Evolutionary conservation across 2,113 vertebrate genomes (phyloP), one percentile per base, ranked within the genome.

Genomic region (Lasiurus cinereus): DNA sequence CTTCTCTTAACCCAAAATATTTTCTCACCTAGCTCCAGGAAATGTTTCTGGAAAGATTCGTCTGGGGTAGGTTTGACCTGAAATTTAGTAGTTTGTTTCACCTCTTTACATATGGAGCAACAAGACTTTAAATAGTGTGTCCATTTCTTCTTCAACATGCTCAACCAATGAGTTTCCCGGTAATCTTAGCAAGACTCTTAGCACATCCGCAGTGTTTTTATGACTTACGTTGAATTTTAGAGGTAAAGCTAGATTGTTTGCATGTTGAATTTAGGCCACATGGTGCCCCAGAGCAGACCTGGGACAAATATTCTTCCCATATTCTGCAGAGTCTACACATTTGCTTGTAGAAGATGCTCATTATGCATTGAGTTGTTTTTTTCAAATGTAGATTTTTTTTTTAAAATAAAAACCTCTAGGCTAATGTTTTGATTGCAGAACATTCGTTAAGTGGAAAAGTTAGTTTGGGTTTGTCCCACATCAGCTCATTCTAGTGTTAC

Each of bases 341-440:
- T 90, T 90, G 48, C 54, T 84, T 19, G 7, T 29, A 43, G 39
- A 82, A 91, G n/a, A 78, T 52, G 22, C 19, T 64, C 15, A 69
- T 59, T 31, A 82, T 39, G 29, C 8, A 36, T 1, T 64, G 10
- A 31, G 7, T 31, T 52, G 21, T 21, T 16, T 77, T 69, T 64
- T 62, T 83, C n/a, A 50, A 43, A 8, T 64, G 21, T 8, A 64
- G 33, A 16, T 18, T 3, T 48, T 29, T 46, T 29, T 21, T 19
- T 21, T 11, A n/a, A n/a, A n/a, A 39, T 39, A 39, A 39, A 39
- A 8, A 16, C 69, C 84, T 96, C 86, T 88, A 77, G 39, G 9
- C 39, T 56, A 7, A 43, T n/a, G 43, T 24, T 80, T 50, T 33
- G 43, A 88, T 96, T 95, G 84, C 72, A 29, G 46, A 80, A 84